A percentile compares a stretch with the other conserved stretches of the same genome.
Conservation (phyloP, 2,888 invertebrate genomes). For the Drosophila fungiperda region DNA sequence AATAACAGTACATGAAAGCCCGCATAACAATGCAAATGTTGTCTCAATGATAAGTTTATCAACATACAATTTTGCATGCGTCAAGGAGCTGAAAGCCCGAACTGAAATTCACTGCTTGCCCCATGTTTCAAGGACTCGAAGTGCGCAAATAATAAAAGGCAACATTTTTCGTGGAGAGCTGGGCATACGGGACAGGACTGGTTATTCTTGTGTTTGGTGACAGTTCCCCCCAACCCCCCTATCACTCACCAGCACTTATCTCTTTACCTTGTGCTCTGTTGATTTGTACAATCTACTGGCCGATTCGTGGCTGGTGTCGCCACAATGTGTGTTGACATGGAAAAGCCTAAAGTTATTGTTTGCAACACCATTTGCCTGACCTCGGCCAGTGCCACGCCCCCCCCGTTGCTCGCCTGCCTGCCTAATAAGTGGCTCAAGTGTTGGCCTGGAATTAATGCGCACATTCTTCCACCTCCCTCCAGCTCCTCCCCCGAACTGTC, state of each 20-base stretch:
- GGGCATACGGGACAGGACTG: slow-evolving; percentile 2
- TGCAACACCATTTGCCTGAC: slow-evolving; percentile 50
- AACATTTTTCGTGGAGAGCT: slow-evolving; percentile 4
- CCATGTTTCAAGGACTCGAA: not conserved
- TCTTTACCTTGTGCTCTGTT: not conserved
- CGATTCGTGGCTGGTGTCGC: slow-evolving; percentile 37
- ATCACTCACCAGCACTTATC: slow-evolving; percentile 9
- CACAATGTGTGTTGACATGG: slow-evolving; percentile 75
- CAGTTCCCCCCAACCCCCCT: not conserved
- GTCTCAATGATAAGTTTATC: slow-evolving; percentile 69
- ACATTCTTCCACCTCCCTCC: slow-evolving; percentile 1
- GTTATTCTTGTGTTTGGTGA: not conserved
- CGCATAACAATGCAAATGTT: slow-evolving; percentile 57
- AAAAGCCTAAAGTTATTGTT: slow-evolving; percentile 76
- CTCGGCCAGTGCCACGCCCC: slow-evolving; percentile 46
- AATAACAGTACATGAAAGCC: slow-evolving; percentile 17
- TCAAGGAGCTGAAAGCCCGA: slow-evolving; percentile 48
- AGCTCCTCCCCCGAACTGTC: slow-evolving; percentile 13
- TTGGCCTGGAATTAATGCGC: slow-evolving; percentile 74
- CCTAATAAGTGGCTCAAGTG: slow-evolving; percentile 77
- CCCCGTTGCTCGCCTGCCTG: slow-evolving; percentile 23
- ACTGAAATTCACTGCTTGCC: not conserved
- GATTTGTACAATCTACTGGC: slow-evolving; percentile 35
- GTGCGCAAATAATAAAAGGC: slow-evolving; percentile 52
- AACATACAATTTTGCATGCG: slow-evolving; percentile 69